Evolutionary conservation across 1,140 invertebrate genomes (phyloP).

Genomic region (Heterodera carotae): DNA sequence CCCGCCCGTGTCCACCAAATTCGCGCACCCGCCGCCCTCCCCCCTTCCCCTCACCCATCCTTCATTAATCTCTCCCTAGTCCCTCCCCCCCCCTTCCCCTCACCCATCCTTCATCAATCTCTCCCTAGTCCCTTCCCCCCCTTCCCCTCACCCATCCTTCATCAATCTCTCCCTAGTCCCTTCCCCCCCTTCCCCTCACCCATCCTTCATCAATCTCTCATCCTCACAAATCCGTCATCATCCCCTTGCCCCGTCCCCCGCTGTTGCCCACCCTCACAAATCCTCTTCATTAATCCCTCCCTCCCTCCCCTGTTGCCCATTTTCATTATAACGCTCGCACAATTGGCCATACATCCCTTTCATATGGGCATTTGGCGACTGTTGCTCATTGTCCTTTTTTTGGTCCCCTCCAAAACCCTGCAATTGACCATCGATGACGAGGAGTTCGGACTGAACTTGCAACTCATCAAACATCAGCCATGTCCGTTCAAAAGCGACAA

Average conservation of each 20-base stretch:
- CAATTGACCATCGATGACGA: slow-evolving; percentile 40
- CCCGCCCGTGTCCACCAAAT: not conserved
- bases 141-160: too few species aligned
- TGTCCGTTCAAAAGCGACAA: slow-evolving; percentile 56
- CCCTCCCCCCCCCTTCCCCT: too few species aligned
- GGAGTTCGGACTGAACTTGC: slow-evolving; percentile 57
- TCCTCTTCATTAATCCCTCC: too few species aligned
- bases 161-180: too few species aligned
- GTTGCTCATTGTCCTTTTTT: not conserved
- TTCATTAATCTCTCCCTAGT: slow-evolving; percentile 1
- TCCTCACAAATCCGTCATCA: not conserved
- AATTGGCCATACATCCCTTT: not conserved
- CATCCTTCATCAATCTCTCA: not conserved
- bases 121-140: not conserved
- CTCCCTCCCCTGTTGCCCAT: not conserved
- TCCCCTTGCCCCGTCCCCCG: too few species aligned
- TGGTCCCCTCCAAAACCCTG: not conserved
- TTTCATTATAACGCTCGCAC: not conserved
- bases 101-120: too few species aligned
- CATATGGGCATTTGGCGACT: not conserved
- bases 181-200: too few species aligned
- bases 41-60: too few species aligned
- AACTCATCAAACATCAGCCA: slow-evolving; percentile 64
- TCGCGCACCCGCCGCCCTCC: too few species aligned
- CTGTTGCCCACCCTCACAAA: too few species aligned